Percentiles rank a stretch among this genome's conserved stretches.
phyloP scores from a whole-genome alignment of 2,113 vertebrate genomes.

The Solea senegalensis region DNA sequence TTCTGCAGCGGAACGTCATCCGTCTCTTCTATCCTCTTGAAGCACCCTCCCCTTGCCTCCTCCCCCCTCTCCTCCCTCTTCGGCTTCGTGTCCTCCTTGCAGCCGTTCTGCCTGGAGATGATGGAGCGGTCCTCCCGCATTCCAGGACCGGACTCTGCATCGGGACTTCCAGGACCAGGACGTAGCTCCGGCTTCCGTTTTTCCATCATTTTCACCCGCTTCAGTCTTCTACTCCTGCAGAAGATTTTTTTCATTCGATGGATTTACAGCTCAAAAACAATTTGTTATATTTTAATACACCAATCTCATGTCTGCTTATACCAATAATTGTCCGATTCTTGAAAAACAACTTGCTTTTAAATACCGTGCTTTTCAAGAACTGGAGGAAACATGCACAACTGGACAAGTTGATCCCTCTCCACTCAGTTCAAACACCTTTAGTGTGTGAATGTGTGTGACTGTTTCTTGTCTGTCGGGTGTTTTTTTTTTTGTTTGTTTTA shows the following conservation, averaged over 20 bases:
- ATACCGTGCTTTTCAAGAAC: no score
- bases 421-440: no score
- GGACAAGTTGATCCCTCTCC: no score
- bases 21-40: conserved; percentile 75
- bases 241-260: conserved; percentile 31
- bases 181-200: conserved; percentile 82
- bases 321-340: no score
- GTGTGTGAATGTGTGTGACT: no score
- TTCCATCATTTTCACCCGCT: conserved; percentile 84
- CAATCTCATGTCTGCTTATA: no score
- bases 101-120: conserved; percentile 77
- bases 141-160: conserved; percentile 69
- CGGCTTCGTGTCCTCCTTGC: conserved; percentile 81
- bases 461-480: no score
- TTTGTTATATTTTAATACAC: neutral
- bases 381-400: no score
- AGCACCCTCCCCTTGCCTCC: conserved; percentile 72
- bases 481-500: no score
- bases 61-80: conserved; percentile 70
- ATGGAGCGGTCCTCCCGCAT: conserved; percentile 72
- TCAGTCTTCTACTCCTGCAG: conserved; percentile 59
- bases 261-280: conserved; percentile 18
- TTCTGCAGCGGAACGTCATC: conserved; percentile 84
- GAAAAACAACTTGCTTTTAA: no score
- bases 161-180: conserved; percentile 78